A percentile compares a stretch with the other conserved stretches of the same genome.
Conservation (phyloP, 1,140 invertebrate genomes). For the Cephus cinctus region DNA sequence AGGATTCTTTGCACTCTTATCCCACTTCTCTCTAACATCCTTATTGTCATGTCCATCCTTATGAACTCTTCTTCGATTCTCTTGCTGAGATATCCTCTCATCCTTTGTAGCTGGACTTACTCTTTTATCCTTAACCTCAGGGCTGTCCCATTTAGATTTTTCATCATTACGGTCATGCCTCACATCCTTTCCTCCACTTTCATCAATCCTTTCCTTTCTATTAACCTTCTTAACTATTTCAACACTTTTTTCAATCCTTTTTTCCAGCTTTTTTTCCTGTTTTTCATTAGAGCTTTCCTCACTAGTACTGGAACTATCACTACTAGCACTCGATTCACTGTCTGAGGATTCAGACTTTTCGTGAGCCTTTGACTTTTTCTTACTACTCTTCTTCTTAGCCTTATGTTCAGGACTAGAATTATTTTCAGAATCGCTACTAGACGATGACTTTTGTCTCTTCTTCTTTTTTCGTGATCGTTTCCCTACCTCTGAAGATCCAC, state of each 20-base stretch:
- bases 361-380: too few species aligned
- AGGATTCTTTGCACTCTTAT: neutral
- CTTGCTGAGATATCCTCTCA: neutral
- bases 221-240: too few species aligned
- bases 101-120: neutral
- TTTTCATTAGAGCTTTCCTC: constrained; percentile 17
- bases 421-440: too few species aligned
- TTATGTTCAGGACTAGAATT: too few species aligned
- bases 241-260: too few species aligned
- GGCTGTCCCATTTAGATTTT: constrained; percentile 40
- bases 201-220: too few species aligned
- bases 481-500: too few species aligned
- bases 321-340: too few species aligned
- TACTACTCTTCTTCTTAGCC: too few species aligned
- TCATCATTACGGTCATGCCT: neutral
- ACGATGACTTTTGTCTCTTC: neutral
- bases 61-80: constrained; percentile 6
- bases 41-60: constrained; percentile 10
- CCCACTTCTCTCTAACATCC: constrained; percentile 7
- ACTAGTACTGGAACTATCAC: constrained; percentile 13
- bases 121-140: constrained; percentile 3
- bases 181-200: too few species aligned
- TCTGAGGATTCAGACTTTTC: too few species aligned
- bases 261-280: too few species aligned
- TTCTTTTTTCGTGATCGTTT: neutral